Evolutionary conservation across 2,888 invertebrate species (phyloP).

Genomic region (Crematogaster levior): DNA sequence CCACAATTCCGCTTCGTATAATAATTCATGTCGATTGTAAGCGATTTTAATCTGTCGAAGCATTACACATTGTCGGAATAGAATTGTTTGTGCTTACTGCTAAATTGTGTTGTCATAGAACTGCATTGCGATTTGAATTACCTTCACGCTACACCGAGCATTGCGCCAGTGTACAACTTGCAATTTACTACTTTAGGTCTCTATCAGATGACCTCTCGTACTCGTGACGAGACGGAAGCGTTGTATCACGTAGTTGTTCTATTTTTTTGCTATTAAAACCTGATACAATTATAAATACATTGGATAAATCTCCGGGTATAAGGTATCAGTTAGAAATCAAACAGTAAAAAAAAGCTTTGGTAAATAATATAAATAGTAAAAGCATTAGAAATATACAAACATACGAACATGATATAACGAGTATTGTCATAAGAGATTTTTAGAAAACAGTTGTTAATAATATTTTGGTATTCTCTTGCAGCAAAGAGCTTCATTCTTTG

Average conservation of each 20-base stretch:
- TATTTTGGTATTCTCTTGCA: background rate
- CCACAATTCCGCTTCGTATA: background rate
- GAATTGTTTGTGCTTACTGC: slow-evolving; percentile 69
- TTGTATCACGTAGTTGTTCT: slow-evolving; percentile 14
- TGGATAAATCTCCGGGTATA: background rate
- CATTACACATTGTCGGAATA: slow-evolving; percentile 64
- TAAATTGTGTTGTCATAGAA: slow-evolving; percentile 65
- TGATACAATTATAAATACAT: background rate
- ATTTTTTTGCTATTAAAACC: slow-evolving; percentile 26
- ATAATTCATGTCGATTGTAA: slow-evolving; percentile 6
- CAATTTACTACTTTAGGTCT: slow-evolving; percentile 71
- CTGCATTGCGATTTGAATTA: slow-evolving; percentile 67
- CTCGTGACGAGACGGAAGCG: slow-evolving; percentile 62
- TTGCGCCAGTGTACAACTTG: slow-evolving; percentile 42
- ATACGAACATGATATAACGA: background rate
- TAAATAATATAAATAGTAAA: no score
- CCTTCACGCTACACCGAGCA: slow-evolving; percentile 50
- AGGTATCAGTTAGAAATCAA: background rate
- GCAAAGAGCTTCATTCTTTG: background rate
- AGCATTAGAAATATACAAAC: background rate
- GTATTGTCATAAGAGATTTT: background rate
- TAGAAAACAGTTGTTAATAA: background rate
- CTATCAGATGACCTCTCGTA: slow-evolving; percentile 67
- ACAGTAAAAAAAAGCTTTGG: no score
- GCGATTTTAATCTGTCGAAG: slow-evolving; percentile 28